Conservation (phyloP, 2,888 invertebrate genomes). For the Mesochorus sp. region DNA sequence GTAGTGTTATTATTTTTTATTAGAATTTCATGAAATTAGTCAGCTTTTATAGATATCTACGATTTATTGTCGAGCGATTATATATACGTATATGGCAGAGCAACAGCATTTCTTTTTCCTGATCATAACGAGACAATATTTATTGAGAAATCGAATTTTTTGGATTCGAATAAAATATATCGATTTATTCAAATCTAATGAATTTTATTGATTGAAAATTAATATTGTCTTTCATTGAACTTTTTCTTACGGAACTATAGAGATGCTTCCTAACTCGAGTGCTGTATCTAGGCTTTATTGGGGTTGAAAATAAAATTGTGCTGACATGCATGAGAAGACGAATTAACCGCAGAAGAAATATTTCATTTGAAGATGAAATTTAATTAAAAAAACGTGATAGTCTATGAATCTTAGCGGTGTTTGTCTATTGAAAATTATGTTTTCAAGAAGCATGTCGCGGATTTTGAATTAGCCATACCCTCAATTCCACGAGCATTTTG, state of each 20-base stretch:
- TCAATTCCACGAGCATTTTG: background rate
- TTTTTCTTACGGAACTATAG: background rate
- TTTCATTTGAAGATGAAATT: background rate
- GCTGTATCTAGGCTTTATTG: constrained; percentile 3
- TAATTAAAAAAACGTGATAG: background rate
- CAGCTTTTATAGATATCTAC: constrained; percentile 27
- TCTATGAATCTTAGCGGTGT: background rate
- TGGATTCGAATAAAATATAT: background rate
- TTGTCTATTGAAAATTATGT: background rate
- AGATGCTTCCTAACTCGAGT: constrained; percentile 24
- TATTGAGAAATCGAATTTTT: background rate
- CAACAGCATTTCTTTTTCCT: background rate
- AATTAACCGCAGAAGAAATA: background rate
- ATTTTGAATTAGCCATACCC: background rate
- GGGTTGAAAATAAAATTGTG: background rate
- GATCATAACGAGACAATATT: background rate
- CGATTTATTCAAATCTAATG: background rate
- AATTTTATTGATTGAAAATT: background rate
- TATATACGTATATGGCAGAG: background rate
- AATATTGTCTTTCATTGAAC: constrained; percentile 21
- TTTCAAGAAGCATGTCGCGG: background rate
- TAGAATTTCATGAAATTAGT: constrained; percentile 54
- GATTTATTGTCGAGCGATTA: constrained; percentile 12
- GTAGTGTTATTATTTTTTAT: constrained; percentile 60
- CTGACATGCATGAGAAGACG: constrained; percentile 26